phyloP scores from a whole-genome alignment of 2,113 vertebrate species.

The Heloderma charlesbogerti region DNA sequence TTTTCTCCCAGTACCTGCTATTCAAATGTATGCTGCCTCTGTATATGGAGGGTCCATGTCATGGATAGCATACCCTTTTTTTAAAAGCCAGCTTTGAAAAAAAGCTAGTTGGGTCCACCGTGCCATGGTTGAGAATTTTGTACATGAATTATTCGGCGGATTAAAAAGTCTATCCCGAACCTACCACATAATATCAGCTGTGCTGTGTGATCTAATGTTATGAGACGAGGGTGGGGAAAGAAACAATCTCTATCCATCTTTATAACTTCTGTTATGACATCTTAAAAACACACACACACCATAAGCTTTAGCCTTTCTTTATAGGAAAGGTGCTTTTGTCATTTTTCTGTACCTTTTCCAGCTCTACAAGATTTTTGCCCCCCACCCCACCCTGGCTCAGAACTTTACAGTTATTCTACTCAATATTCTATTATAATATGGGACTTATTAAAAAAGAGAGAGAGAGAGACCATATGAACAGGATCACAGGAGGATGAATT shows the following conservation, averaged over 20 bases:
- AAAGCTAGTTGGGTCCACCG: background rate
- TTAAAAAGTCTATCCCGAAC: background rate
- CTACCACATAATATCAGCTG: background rate
- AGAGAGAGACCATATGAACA: background rate
- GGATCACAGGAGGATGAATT: background rate
- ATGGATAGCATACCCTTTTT: background rate
- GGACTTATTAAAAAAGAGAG: no score
- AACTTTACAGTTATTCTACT: background rate
- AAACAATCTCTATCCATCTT: background rate
- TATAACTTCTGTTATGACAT: background rate
- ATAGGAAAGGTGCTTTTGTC: background rate
- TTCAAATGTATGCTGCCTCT: background rate
- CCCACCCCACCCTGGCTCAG: background rate
- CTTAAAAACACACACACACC: background rate
- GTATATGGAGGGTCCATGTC: background rate
- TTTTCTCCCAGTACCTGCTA: background rate
- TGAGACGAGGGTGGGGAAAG: background rate
- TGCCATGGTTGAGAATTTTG: background rate
- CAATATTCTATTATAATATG: constrained; percentile 6
- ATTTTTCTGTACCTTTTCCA: background rate
- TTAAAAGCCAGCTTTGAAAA: background rate
- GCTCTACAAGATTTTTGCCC: background rate
- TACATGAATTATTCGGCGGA: background rate
- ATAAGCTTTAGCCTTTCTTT: background rate
- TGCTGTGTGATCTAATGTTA: background rate